phyloP scores from a whole-genome alignment of 1,140 invertebrate genomes.

The Drosophila tsacasi region DNA sequence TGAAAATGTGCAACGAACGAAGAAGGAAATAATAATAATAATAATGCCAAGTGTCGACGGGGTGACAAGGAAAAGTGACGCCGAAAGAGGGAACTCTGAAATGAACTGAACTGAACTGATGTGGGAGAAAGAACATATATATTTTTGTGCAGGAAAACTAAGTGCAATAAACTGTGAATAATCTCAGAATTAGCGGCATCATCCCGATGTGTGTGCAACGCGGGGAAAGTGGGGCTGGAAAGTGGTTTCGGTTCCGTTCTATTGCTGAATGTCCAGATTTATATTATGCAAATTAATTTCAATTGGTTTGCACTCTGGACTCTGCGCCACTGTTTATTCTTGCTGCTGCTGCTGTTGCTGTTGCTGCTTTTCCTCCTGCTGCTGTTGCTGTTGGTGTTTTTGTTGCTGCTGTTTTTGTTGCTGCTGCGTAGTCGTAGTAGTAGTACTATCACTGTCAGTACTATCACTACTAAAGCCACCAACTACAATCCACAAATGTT shows the following conservation, averaged over 20 bases:
- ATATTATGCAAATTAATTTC: slow-evolving; percentile 83
- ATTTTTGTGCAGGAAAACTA: slow-evolving; percentile 72
- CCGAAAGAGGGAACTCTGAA: slow-evolving; percentile 6
- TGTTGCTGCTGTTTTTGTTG: slow-evolving; percentile 63
- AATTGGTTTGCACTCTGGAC: slow-evolving; percentile 81
- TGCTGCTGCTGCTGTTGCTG: slow-evolving; percentile 30
- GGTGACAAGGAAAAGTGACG: slow-evolving; percentile 2
- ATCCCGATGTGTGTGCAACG: slow-evolving; percentile 50
- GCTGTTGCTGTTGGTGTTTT: slow-evolving; percentile 22
- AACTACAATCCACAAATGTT: slow-evolving; percentile 29
- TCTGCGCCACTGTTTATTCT: slow-evolving; percentile 48
- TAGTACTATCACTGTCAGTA: slow-evolving; percentile 40
- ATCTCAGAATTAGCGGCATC: slow-evolving; percentile 66
- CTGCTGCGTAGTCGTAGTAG: slow-evolving; percentile 41
- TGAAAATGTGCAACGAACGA: slow-evolving; percentile 27
- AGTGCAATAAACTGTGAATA: slow-evolving; percentile 83
- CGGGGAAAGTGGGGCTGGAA: slow-evolving; percentile 31
- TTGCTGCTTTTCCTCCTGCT: slow-evolving; percentile 11
- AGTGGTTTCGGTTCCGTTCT: slow-evolving; percentile 55
- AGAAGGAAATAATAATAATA: slow-evolving; percentile 12
- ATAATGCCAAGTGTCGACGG: background rate
- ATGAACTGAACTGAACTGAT: slow-evolving; percentile 12
- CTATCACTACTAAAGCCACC: slow-evolving; percentile 31
- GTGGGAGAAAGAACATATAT: slow-evolving; percentile 42
- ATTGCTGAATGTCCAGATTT: slow-evolving; percentile 76